Percentiles rank a stretch among this genome's conserved stretches.
Conservation (phyloP, 2,797 vertebrate species). For the Peromyscus aztecus region DNA sequence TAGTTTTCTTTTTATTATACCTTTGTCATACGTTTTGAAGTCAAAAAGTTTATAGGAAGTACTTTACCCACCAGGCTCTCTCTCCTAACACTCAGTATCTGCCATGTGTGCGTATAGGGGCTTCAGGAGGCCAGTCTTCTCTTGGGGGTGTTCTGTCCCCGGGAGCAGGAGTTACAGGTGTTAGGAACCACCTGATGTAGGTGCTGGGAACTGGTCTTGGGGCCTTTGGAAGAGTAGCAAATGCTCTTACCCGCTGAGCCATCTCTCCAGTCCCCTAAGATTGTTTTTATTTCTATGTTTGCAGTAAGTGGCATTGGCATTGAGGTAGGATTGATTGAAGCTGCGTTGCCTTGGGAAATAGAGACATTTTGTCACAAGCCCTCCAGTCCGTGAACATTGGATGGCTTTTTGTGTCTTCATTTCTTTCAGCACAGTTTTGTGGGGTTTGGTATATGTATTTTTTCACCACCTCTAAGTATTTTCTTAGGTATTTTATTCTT, state of each 20-base stretch:
- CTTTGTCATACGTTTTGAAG: neutral
- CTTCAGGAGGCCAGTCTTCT: too few species aligned
- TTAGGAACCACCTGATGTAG: neutral
- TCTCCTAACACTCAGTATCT: neutral
- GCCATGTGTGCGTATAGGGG: neutral
- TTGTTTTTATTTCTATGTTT: constrained; percentile 41
- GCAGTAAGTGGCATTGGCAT: neutral
- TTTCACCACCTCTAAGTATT: neutral
- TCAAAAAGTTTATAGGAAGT: neutral
- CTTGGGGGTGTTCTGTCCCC: too few species aligned
- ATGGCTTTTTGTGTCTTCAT: neutral
- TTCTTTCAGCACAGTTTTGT: neutral
- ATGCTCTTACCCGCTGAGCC: neutral
- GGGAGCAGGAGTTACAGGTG: neutral
- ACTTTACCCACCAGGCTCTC: too few species aligned
- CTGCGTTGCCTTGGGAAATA: neutral
- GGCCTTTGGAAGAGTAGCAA: neutral
- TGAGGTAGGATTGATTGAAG: neutral
- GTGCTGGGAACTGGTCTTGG: too few species aligned
- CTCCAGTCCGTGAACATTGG: neutral
- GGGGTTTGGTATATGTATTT: neutral
- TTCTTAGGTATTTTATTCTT: constrained; percentile 14
- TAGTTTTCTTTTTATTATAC: constrained; percentile 21
- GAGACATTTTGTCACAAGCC: neutral
- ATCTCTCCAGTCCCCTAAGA: too few species aligned